Evolutionary conservation across 2,113 vertebrate species (phyloP).

Genomic region (Vimba vimba): DNA sequence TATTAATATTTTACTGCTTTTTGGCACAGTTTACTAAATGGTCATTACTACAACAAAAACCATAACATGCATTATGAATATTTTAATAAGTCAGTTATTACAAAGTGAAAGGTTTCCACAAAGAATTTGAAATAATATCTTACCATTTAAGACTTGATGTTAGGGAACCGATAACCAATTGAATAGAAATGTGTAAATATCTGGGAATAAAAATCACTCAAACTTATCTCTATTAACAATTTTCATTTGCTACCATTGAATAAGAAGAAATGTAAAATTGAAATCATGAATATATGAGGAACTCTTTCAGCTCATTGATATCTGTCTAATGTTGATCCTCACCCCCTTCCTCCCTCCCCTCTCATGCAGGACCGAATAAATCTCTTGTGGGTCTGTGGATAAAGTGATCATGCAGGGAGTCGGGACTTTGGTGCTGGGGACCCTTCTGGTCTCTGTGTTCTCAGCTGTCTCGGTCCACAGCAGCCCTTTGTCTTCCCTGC

Average conservation of each 20-base stretch:
- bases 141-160: neutral
- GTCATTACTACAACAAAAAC: neutral
- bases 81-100: neutral
- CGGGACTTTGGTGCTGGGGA: conserved; percentile 51
- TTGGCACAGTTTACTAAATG: neutral
- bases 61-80: neutral
- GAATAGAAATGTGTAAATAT: neutral
- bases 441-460: conserved; percentile 70
- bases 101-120: neutral
- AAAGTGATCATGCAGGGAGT: conserved; percentile 42
- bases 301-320: conserved; percentile 7
- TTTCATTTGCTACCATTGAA: neutral
- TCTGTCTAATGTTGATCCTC: conserved; percentile 6
- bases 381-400: conserved; percentile 43
- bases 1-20: neutral
- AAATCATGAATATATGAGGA: neutral
- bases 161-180: neutral
- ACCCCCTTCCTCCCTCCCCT: neutral
- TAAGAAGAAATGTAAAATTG: neutral
- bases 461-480: conserved; percentile 62
- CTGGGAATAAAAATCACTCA: neutral
- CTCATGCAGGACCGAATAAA: conserved; percentile 40
- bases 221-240: neutral
- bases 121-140: neutral
- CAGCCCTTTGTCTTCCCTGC: conserved; percentile 59